Percentiles rank a stretch among this genome's conserved stretches.
These are phyloP conservation scores for Coenonympha arcania DNA, from an alignment of 2,888 invertebrate species.

Conservation along the genomic window DNA sequence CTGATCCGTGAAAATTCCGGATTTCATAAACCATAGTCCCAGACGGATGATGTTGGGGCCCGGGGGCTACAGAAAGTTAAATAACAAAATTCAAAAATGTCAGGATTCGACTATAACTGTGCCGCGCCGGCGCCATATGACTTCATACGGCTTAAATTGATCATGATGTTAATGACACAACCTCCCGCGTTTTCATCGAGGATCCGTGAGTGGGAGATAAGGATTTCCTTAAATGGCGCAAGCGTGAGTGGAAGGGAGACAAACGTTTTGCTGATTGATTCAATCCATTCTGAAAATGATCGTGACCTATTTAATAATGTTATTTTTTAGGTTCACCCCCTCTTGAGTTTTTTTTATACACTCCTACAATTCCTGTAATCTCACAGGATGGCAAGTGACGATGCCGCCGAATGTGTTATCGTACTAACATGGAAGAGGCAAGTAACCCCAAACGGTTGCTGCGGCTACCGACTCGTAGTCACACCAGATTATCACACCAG, in stretches of 20 bases:
- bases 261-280: not conserved
- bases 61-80: no score
- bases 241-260: slow-evolving; percentile 1
- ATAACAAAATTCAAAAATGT: not conserved
- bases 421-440: no score
- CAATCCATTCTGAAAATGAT: not conserved
- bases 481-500: no score
- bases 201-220: slow-evolving; percentile 2
- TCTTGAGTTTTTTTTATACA: not conserved
- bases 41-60: no score
- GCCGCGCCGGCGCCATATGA: slow-evolving; percentile 20
- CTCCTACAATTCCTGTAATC: no score
- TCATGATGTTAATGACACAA: slow-evolving; percentile 27
- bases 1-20: no score
- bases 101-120: slow-evolving; percentile 21
- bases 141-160: slow-evolving; percentile 24
- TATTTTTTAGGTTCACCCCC: slow-evolving; percentile 5
- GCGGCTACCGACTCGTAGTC: no score
- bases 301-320: not conserved
- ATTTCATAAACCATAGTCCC: no score
- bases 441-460: no score
- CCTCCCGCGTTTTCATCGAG: slow-evolving; percentile 26
- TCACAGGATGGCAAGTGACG: no score
- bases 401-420: no score
- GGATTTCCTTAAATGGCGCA: not conserved